Evolutionary conservation across 2,888 invertebrate genomes (phyloP), one percentile per base, ranked within the genome.

Genomic region (Endomychus coccineus): DNA sequence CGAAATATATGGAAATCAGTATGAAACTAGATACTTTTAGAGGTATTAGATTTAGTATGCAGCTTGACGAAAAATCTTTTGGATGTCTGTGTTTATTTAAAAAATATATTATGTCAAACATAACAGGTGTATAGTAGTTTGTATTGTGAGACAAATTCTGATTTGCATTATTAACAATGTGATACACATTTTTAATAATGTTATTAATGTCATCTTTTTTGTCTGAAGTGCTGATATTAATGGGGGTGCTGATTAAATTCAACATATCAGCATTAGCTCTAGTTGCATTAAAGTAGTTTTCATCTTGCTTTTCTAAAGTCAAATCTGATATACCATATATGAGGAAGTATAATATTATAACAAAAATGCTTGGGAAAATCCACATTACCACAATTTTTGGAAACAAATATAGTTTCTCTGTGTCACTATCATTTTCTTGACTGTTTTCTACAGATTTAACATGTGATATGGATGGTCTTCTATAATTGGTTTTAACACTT

Each of bases 21-120:
- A 60, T 12, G 19, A 62, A 52, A 28, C 55, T 56, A 36, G 55
- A 56, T 5, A 56, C 34, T 45, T 58, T 61, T 21, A 57, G 32
- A 4, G 46, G 35, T 9, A 47, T 40, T 7, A 46, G 38, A 25
- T 30, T 34, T 15, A 39, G 31, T 11, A 40, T 35, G 28, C 48
- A 51, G 9, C 29, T 17, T 5, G 38, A 25, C 28, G 32, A 31
- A 4, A 33, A 28, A 10, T 36, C 32, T 30, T 48, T 45, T 1
- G 36, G 21, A 16, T 40, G 24, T 34, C 42, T 36, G 17, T 39
- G 31, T n/a, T 44, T 36, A 16, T 48, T 47, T 11, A 49, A 16
- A 29, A 43, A 44, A 35, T 52, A 32, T 13, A 52, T 36, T 30
- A 55, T 52, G 30, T 53, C 46, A 35, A 45, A 48, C 40, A 50